A percentile compares a stretch with the other conserved stretches of the same genome.
Evolutionary conservation across 2,797 vertebrate genomes (phyloP).

Genomic region (Chromis chromis): DNA sequence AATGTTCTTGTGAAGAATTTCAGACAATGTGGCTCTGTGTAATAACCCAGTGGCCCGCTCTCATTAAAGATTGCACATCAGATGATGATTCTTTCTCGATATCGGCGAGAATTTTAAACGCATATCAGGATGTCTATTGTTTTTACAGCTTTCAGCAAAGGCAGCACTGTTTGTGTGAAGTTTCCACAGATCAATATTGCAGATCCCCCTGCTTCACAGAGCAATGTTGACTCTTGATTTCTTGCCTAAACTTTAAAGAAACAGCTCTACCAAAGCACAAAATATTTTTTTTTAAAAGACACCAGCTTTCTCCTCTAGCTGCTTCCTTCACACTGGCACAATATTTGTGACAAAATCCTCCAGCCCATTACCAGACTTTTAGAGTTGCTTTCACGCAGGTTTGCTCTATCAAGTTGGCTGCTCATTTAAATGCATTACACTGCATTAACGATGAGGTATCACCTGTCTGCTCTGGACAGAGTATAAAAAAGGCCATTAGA

Average conservation of each 20-base stretch:
- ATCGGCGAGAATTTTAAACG: neutral
- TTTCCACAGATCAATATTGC: neutral
- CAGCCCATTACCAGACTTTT: slow-evolving; percentile 60
- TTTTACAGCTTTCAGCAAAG: neutral
- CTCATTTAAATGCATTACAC: slow-evolving; percentile 72
- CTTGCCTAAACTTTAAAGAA: neutral
- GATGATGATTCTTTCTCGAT: neutral
- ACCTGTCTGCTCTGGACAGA: slow-evolving; percentile 63
- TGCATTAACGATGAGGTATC: slow-evolving; percentile 64
- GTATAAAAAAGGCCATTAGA: slow-evolving; percentile 59
- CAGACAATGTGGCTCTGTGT: neutral
- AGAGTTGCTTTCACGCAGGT: slow-evolving; percentile 50
- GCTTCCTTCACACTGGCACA: slow-evolving; percentile 1
- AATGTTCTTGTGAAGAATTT: slow-evolving; percentile 1
- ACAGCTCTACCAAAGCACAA: slow-evolving; percentile 16
- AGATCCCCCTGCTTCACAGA: neutral
- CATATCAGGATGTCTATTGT: neutral
- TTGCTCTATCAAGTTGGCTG: slow-evolving; percentile 50
- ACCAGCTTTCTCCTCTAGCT: neutral
- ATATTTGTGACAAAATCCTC: slow-evolving; percentile 28
- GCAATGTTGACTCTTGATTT: neutral
- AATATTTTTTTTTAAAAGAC: neutral
- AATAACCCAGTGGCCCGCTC: neutral
- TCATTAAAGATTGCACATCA: neutral
- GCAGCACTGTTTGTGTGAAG: neutral